Evolutionary conservation across 2,888 invertebrate genomes (phyloP), one percentile per base, ranked within the genome.

Genomic region (Flexamia atlantica): DNA sequence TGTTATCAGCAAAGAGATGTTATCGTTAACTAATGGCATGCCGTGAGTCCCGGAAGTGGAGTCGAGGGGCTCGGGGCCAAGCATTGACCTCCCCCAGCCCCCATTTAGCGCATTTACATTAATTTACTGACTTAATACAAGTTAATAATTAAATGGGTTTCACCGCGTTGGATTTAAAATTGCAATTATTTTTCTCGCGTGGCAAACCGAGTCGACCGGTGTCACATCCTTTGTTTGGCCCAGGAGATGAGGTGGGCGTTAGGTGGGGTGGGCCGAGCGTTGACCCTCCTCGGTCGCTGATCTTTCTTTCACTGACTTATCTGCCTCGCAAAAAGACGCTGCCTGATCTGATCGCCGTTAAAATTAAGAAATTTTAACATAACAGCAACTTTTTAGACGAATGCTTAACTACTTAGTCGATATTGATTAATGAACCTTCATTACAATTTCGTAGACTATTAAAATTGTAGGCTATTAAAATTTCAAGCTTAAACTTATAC

Each of bases 241-340:
- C 17, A 14, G 68, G 70, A 70, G 40, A 40, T 23, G 53, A 7
- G 20, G 20, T 57, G 20, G 23, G 57, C 23, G 9, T 25, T 9
- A 68, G 72, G 23, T 7, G 36, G 25, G 72, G 76, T 28, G 50
- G 28, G 0, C 50, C 20, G 76, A 50, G 3, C 76, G 50, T 76
- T 46, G 76, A 76, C 76, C 50, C 25, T 5, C 2, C 32, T 7
- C 9, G 70, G 70, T 36, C 70, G 23, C n/a, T 40, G 70, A 36
- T 70, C 70, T 70, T 70, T 70, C 70, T 70, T 70, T 70, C 70
- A 70, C 36, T 10, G 30, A 40, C 40, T 36, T 40, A 70, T 70
- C 70, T 64, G 53, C 20, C 20, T 64, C 25, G 28, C 64, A 64
- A 28, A 64, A 57, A 64, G 12, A 28, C 28, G 1, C 28, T 28